A percentile compares a stretch with the other conserved stretches of the same genome.
Conservation (phyloP, 2,113 vertebrate genomes). For the Sander lucioperca region DNA sequence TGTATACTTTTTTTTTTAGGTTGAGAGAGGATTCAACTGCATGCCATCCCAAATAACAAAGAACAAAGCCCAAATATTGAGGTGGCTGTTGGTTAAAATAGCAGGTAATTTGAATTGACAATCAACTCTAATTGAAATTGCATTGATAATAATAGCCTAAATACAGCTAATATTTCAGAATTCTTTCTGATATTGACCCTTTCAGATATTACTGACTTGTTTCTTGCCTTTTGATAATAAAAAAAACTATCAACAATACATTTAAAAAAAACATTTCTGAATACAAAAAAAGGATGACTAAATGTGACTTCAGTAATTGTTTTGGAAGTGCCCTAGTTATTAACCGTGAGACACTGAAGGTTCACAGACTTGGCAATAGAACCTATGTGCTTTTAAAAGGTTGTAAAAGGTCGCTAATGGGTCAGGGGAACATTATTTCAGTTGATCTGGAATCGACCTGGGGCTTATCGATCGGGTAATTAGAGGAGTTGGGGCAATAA, state of each 20-base stretch:
- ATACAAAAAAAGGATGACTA: neutral
- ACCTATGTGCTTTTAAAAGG: conserved; percentile 43
- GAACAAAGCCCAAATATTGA: neutral
- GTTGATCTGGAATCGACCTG: conserved; percentile 55
- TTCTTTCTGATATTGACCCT: no score
- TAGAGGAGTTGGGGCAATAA: conserved; percentile 28
- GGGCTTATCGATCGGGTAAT: conserved; percentile 50
- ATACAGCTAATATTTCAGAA: neutral
- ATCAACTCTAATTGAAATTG: neutral
- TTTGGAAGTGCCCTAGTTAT: conserved; percentile 19
- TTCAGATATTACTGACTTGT: no score
- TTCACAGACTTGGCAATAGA: conserved; percentile 12
- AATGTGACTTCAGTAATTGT: conserved; percentile 7
- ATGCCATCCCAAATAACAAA: no score
- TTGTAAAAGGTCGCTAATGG: conserved; percentile 51
- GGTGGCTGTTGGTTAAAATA: neutral
- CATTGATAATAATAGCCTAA: neutral
- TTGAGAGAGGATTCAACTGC: neutral
- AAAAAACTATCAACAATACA: neutral
- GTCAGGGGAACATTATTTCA: conserved; percentile 47
- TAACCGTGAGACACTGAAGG: neutral
- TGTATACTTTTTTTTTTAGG: neutral
- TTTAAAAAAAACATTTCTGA: neutral
- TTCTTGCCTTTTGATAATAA: neutral
- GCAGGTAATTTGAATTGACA: neutral